A percentile compares a stretch with the other conserved stretches of the same genome.
Evolutionary conservation across 2,797 vertebrate species (phyloP).

Genomic region (Lutjanus argentimaculatus): DNA sequence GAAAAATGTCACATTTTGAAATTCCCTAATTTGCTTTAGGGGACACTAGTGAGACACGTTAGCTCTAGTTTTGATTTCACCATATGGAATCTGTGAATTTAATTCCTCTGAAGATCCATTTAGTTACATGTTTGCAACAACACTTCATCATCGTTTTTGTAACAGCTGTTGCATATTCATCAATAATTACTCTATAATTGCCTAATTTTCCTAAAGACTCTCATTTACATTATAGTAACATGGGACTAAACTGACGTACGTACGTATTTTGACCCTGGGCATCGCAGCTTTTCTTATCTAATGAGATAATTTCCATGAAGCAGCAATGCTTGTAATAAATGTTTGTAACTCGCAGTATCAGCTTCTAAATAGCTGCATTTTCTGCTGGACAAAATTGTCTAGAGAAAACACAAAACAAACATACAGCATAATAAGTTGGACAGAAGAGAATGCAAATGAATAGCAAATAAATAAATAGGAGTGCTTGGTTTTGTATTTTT

Average conservation of each 20-base stretch:
- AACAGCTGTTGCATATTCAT: conserved; percentile 58
- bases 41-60: background rate
- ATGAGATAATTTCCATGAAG: conserved; percentile 27
- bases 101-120: conserved; percentile 11
- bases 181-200: conserved; percentile 46
- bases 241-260: conserved; percentile 21
- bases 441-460: conserved; percentile 24
- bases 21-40: background rate
- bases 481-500: background rate
- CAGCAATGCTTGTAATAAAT: background rate
- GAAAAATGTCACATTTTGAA: background rate
- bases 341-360: background rate
- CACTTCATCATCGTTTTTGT: background rate
- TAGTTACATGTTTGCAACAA: conserved; percentile 16
- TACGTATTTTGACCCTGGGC: conserved; percentile 18
- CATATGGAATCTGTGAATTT: background rate
- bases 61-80: background rate
- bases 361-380: conserved; percentile 4
- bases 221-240: conserved; percentile 38
- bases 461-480: background rate
- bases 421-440: background rate
- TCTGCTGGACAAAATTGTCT: background rate
- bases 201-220: conserved; percentile 23
- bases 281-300: conserved; percentile 20
- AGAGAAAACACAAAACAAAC: background rate